phyloP scores from a whole-genome alignment of 2,888 invertebrate species.

The Epinotia demarniana region DNA sequence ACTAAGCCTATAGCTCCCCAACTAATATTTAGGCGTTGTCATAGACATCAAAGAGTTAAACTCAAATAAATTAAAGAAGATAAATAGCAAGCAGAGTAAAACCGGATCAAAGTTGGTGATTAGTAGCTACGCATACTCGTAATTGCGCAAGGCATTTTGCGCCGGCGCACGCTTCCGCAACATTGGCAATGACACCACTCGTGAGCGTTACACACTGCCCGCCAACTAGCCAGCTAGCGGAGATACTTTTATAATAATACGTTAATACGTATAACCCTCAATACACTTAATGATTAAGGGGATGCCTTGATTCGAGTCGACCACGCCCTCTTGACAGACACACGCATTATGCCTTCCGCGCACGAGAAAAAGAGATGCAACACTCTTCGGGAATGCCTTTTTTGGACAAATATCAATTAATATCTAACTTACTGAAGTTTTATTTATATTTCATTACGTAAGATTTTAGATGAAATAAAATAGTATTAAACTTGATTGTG shows the following conservation, averaged over 20 bases:
- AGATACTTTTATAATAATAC: not conserved
- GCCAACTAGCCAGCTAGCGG: not conserved
- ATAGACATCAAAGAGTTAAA: not conserved
- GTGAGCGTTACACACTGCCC: slow-evolving; percentile 18
- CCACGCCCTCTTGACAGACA: too few relatives aligned
- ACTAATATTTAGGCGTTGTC: not conserved
- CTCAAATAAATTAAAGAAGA: not conserved
- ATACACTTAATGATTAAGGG: too few relatives aligned
- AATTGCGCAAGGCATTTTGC: slow-evolving; percentile 21
- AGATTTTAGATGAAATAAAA: too few relatives aligned
- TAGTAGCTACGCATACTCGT: slow-evolving; percentile 26
- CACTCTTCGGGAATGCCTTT: too few relatives aligned
- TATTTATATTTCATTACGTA: too few relatives aligned
- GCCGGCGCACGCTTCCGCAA: slow-evolving; percentile 26
- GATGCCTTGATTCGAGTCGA: too few relatives aligned
- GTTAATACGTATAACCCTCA: too few relatives aligned
- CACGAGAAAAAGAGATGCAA: too few relatives aligned
- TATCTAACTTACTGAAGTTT: too few relatives aligned
- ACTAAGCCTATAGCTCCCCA: not conserved
- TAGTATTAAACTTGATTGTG: too few relatives aligned
- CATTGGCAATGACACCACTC: slow-evolving; percentile 31
- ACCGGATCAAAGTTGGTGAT: slow-evolving; percentile 1
- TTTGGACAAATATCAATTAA: too few relatives aligned
- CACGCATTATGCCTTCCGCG: too few relatives aligned
- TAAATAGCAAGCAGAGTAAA: not conserved